Evolutionary conservation across 2,113 vertebrate genomes (phyloP), one percentile per base, ranked within the genome.

Genomic region (Psophia crepitans): DNA sequence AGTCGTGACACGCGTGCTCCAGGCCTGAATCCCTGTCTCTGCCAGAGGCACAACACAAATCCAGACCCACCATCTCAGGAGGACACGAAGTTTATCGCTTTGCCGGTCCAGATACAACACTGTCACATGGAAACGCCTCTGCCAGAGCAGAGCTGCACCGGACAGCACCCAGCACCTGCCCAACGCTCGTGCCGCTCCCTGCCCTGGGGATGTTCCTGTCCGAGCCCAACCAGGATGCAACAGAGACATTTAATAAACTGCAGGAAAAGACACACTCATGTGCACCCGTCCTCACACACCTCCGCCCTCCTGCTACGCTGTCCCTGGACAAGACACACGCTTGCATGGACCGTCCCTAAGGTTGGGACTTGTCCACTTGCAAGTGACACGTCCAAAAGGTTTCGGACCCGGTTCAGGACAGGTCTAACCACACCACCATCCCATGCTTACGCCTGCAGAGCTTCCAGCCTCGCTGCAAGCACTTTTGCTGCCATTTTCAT

Each of bases 111-210:
- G 27, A 2, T 26, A 3, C 3, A 39, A 6, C 12, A 0, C 12
- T 0, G 24, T 1, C 1, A 0, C 35, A 1, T 0, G 1, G 41
- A 9, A 63, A 74, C 1, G 1, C 19, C 76, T 44, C 78, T 13
- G 32, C 6, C 43, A 2, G 43, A 20, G 27, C 70, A 60, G 66
- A 65, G 15, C n/a, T 1, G 8, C 69, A 11, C 58, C 2, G 44
- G 44, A 20, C 28, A 51, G 69, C 80, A 56, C 28, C 37, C 60
- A 79, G 35, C 60, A 7, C 39, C 20, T 28, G 58, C 81, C 49
- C 87, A 28, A 5, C 39, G 30, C 28, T 8, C 6, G 0, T 33
- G 28, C 88, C 60, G 51, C 57, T 85, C 89, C 87, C 91, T 39
- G 41, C 81, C 85, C 82, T 82, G 4, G 43, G 60, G 69, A 37